A percentile compares a stretch with the other conserved stretches of the same genome.
These are phyloP conservation scores for Battus philenor DNA, from an alignment of 1,140 invertebrate species.

Conservation along the genomic window DNA sequence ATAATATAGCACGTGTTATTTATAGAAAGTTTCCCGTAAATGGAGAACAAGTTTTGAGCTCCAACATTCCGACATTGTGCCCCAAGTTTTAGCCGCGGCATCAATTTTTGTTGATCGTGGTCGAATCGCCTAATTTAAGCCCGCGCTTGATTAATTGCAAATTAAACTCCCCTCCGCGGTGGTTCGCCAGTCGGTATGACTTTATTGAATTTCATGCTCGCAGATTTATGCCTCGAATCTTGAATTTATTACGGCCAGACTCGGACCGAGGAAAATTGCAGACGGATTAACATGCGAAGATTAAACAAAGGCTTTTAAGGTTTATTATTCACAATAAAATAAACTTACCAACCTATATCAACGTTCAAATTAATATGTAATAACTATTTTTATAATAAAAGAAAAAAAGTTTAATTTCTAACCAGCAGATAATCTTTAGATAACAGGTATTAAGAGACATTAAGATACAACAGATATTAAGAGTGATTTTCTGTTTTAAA, in stretches of 20 bases:
- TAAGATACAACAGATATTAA: too few species aligned
- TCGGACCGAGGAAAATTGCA: constrained; percentile 21
- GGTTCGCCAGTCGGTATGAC: constrained; percentile 57
- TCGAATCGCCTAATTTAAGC: constrained; percentile 60
- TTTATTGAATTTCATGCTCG: constrained; percentile 70
- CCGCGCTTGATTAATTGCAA: constrained; percentile 67
- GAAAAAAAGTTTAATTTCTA: too few species aligned
- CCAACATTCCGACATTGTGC: constrained; percentile 17
- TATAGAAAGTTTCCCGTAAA: constrained; percentile 14
- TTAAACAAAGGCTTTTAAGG: neutral
- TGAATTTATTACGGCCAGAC: constrained; percentile 60
- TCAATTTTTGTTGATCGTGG: constrained; percentile 53
- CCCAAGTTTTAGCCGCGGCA: constrained; percentile 26
- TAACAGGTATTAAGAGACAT: too few species aligned
- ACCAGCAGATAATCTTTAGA: too few species aligned
- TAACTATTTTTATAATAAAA: too few species aligned
- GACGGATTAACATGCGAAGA: neutral
- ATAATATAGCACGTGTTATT: neutral
- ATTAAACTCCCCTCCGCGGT: constrained; percentile 60
- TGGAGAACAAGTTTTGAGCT: neutral
- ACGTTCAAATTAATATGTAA: too few species aligned
- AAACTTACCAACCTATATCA: too few species aligned
- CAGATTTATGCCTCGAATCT: constrained; percentile 56
- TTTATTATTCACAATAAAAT: neutral
- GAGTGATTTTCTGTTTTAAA: too few species aligned